Evolutionary conservation across 2,113 vertebrate genomes (phyloP).

Genomic region (Tautogolabrus adspersus): DNA sequence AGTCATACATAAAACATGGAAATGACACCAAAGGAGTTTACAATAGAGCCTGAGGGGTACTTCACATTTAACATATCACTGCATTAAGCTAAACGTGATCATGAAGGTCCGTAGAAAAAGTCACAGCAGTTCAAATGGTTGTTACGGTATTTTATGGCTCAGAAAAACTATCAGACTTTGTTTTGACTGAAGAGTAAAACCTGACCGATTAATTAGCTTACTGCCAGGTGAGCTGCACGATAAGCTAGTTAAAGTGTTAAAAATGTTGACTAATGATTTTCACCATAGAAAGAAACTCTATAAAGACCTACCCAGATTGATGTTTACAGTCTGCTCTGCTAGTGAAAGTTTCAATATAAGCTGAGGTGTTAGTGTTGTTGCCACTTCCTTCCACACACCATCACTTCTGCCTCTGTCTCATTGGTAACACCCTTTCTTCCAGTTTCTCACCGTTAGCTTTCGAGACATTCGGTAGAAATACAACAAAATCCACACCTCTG

Average conservation of each 20-base stretch:
- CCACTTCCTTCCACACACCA: neutral
- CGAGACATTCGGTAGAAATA: neutral
- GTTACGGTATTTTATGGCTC: neutral
- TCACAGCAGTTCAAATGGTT: neutral
- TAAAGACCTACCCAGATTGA: neutral
- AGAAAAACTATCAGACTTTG: too few species aligned
- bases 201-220: too few species aligned
- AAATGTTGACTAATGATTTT: neutral
- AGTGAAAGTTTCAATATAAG: too few species aligned
- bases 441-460: neutral
- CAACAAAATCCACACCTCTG: neutral
- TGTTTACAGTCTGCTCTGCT: too few species aligned
- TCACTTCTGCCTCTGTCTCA: constrained; percentile 18
- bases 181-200: too few species aligned
- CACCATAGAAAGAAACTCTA: neutral
- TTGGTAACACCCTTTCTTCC: constrained; percentile 8
- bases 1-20: neutral
- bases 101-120: too few species aligned
- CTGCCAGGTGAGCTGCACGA: too few species aligned
- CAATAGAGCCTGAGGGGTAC: too few species aligned
- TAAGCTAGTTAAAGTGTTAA: too few species aligned
- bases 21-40: too few species aligned
- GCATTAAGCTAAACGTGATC: too few species aligned
- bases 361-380: neutral
- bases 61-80: too few species aligned